phyloP scores from a whole-genome alignment of 2,113 vertebrate genomes.

The Phrynosoma platyrhinos region DNA sequence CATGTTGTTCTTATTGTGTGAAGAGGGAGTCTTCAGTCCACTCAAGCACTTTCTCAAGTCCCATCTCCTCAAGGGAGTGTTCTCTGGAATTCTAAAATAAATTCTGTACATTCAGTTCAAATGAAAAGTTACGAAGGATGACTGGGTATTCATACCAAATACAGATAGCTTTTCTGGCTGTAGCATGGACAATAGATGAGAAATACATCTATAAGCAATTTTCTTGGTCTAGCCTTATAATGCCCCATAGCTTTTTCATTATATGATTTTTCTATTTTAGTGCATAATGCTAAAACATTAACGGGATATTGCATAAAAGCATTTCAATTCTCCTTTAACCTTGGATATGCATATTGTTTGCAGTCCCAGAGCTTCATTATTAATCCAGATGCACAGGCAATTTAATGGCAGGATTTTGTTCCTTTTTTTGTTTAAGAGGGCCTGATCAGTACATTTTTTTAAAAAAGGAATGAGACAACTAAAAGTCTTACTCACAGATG shows the following conservation, averaged over 20 bases:
- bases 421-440: neutral
- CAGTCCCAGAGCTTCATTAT: neutral
- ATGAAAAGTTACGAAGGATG: neutral
- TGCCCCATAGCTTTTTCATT: slow-evolving; percentile 24
- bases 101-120: neutral
- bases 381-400: neutral
- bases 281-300: slow-evolving; percentile 17
- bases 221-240: slow-evolving; percentile 8
- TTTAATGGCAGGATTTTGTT: slow-evolving; percentile 21
- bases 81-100: too few species aligned
- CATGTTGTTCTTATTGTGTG: too few species aligned
- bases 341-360: slow-evolving; percentile 44
- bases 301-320: slow-evolving; percentile 12
- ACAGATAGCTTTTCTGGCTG: slow-evolving; percentile 23
- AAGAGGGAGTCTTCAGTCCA: too few species aligned
- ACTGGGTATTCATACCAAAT: neutral
- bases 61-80: too few species aligned
- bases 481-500: slow-evolving; percentile 29
- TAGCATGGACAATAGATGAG: accelerated
- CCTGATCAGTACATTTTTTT: slow-evolving; percentile 3
- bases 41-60: too few species aligned
- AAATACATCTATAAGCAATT: neutral
- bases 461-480: neutral
- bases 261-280: slow-evolving; percentile 7
- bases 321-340: slow-evolving; percentile 39